Evolutionary conservation across 2,113 vertebrate species (phyloP).

Genomic region (Daphoenositta chrysoptera): DNA sequence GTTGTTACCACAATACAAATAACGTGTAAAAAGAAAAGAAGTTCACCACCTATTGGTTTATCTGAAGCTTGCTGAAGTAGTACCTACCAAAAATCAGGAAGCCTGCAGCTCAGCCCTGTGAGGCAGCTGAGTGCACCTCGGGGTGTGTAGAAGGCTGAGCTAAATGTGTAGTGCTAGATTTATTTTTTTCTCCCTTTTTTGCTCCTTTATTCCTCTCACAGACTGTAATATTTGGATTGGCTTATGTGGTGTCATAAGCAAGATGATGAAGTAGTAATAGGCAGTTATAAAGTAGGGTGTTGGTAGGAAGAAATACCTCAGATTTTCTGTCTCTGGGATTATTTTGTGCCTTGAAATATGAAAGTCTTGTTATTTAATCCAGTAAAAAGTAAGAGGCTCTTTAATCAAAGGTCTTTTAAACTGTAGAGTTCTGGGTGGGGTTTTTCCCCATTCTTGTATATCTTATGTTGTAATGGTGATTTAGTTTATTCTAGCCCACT

Average conservation of each 20-base stretch:
- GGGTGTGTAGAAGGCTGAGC: not conserved
- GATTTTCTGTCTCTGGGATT: not conserved
- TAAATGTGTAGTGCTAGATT: not conserved
- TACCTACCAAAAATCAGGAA: not conserved
- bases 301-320: not conserved
- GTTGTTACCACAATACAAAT: not conserved
- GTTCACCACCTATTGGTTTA: fast-evolving
- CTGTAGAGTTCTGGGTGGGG: fast-evolving
- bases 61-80: not conserved
- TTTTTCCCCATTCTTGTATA: not conserved
- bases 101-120: not conserved
- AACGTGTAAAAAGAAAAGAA: not conserved
- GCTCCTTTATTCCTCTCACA: not conserved
- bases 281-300: not conserved
- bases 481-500: not conserved
- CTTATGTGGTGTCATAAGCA: not conserved
- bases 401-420: not conserved
- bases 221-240: not conserved
- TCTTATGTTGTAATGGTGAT: not conserved
- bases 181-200: not conserved
- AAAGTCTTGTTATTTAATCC: not conserved
- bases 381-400: not conserved
- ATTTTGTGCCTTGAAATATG: not conserved
- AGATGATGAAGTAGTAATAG: not conserved
- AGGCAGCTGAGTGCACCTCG: not conserved